phyloP scores from a whole-genome alignment of 1,140 invertebrate genomes.

The Drosophila bocki region DNA sequence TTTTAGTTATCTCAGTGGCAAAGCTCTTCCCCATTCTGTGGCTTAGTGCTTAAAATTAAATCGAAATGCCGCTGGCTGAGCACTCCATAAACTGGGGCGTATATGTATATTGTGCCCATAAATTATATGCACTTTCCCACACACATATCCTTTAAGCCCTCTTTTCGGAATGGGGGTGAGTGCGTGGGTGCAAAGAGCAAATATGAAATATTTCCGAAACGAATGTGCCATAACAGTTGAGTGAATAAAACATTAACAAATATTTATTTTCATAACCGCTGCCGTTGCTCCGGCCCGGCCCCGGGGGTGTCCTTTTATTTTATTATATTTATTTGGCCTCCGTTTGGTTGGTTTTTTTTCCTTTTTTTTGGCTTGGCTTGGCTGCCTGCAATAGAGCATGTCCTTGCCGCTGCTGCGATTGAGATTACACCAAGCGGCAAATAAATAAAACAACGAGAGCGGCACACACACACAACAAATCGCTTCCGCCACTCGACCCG shows the following conservation, averaged over 20 bases:
- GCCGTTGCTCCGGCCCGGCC: conserved; percentile 19
- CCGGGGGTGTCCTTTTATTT: conserved; percentile 54
- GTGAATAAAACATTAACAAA: conserved; percentile 66
- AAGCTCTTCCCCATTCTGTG: background rate
- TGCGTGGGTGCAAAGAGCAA: conserved; percentile 25
- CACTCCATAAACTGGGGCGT: conserved; percentile 19
- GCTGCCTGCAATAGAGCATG: conserved; percentile 36
- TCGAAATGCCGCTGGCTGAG: conserved; percentile 11
- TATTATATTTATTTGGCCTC: conserved; percentile 44
- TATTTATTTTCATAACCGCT: conserved; percentile 55
- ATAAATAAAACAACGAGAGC: conserved; percentile 66
- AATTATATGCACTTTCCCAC: conserved; percentile 34
- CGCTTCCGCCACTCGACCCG: conserved; percentile 48
- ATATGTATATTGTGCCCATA: conserved; percentile 4
- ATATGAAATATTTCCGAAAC: conserved; percentile 63
- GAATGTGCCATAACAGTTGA: conserved; percentile 55
- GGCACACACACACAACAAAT: conserved; percentile 40
- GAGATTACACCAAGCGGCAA: conserved; percentile 73
- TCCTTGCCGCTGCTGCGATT: conserved; percentile 51
- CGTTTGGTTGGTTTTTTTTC: conserved; percentile 10
- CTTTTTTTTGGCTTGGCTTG: background rate
- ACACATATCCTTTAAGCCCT: conserved; percentile 33
- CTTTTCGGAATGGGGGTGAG: background rate
- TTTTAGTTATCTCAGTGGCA: conserved; percentile 22
- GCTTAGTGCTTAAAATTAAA: conserved; percentile 15